Percentiles rank a stretch among this genome's conserved stretches.
Evolutionary conservation across 2,888 invertebrate genomes (phyloP).

Genomic region (Coleophora deauratella): DNA sequence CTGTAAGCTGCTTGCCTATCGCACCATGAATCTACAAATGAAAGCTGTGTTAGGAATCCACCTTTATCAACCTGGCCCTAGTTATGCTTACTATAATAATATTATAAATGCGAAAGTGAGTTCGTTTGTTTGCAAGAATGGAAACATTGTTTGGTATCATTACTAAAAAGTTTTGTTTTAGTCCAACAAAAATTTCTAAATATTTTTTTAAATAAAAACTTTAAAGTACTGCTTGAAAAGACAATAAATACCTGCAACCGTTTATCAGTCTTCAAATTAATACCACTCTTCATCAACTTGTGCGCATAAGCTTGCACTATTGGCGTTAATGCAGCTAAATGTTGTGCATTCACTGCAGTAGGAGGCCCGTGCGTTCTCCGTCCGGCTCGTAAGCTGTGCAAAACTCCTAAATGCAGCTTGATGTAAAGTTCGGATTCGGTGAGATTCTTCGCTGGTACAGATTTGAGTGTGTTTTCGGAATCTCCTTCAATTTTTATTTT

Average conservation of each 20-base stretch:
- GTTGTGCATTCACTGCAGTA: constrained; percentile 77
- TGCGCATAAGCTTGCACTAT: constrained; percentile 59
- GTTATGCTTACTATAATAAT: too few relatives aligned
- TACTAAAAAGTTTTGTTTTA: too few relatives aligned
- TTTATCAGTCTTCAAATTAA: constrained; percentile 46
- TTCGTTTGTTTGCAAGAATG: too few relatives aligned
- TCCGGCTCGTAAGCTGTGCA: constrained; percentile 77
- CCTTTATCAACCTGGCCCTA: too few relatives aligned
- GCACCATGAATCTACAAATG: too few relatives aligned
- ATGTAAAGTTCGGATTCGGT: constrained; percentile 69
- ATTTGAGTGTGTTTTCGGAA: constrained; percentile 33
- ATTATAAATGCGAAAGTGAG: too few relatives aligned
- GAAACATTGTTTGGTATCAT: too few relatives aligned
- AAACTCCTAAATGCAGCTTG: constrained; percentile 78
- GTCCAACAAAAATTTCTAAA: too few relatives aligned
- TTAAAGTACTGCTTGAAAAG: too few relatives aligned
- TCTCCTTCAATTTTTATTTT: constrained; percentile 58
- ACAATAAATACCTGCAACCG: constrained; percentile 59
- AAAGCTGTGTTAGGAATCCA: too few relatives aligned
- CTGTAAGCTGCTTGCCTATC: too few relatives aligned
- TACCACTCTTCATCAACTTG: constrained; percentile 39
- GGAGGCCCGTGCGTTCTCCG: constrained; percentile 63
- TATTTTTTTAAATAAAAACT: too few relatives aligned
- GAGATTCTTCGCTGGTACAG: constrained; percentile 27
- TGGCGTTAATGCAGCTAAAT: constrained; percentile 67